phyloP scores from a whole-genome alignment of 1,140 invertebrate species.

The Lordiphosa mommai region DNA sequence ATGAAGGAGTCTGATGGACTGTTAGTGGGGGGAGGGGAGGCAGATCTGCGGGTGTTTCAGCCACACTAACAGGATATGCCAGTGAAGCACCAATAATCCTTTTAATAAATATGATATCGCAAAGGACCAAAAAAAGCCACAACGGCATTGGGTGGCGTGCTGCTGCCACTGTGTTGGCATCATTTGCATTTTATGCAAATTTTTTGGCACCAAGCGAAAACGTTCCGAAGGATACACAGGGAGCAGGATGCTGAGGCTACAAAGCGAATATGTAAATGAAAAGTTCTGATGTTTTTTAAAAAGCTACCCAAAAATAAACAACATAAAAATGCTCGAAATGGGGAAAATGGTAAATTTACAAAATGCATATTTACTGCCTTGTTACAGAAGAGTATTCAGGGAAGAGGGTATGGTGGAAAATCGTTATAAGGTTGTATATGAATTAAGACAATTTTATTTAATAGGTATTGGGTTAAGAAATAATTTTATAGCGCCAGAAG shows the following conservation, averaged over 20 bases:
- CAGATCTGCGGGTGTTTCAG: constrained; percentile 17
- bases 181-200: constrained; percentile 79
- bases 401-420: constrained; percentile 2
- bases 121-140: constrained; percentile 75
- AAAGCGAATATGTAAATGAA: constrained; percentile 75
- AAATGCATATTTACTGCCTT: constrained; percentile 70
- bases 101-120: constrained; percentile 80
- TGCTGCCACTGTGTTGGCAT: constrained; percentile 40
- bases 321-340: constrained; percentile 71
- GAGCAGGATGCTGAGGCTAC: constrained; percentile 35
- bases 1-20: neutral
- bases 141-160: constrained; percentile 35
- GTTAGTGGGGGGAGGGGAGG: neutral
- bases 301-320: constrained; percentile 73
- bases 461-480: neutral
- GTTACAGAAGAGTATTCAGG: constrained; percentile 23
- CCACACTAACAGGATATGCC: constrained; percentile 75
- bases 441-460: neutral
- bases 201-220: constrained; percentile 61
- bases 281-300: constrained; percentile 73
- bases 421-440: neutral
- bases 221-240: constrained; percentile 68
- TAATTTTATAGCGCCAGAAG: no score
- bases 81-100: constrained; percentile 79
- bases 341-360: constrained; percentile 59